These are phyloP conservation scores for Schizotus pectinicornis DNA, from an alignment of 2,888 invertebrate species.

Conservation along the genomic window DNA sequence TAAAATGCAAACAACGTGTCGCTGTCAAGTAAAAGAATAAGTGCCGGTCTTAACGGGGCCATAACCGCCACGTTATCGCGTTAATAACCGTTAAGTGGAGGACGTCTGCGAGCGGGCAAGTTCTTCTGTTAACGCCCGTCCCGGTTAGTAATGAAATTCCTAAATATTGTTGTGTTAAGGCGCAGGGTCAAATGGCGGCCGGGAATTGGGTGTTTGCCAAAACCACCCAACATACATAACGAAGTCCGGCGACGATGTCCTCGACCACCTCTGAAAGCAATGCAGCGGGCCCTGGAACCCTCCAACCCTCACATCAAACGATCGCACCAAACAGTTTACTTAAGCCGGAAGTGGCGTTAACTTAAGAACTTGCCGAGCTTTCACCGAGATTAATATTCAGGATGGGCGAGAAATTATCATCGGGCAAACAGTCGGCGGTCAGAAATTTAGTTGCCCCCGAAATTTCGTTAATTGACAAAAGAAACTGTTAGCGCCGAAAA, in stretches of 20 bases:
- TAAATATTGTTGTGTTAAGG: conserved; percentile 33
- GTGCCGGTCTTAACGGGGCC: conserved; percentile 8
- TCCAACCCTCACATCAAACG: too few species aligned
- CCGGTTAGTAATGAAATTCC: conserved; percentile 35
- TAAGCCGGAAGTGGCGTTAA: conserved; percentile 8
- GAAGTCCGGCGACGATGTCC: conserved; percentile 24
- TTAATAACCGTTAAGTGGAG: conserved; percentile 29
- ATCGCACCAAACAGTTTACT: background rate
- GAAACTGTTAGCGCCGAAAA: conserved; percentile 10
- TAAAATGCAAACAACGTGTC: too few species aligned
- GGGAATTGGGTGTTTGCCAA: conserved; percentile 40
- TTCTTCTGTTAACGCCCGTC: conserved; percentile 15
- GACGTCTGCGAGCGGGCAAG: conserved; percentile 4
- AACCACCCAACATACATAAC: conserved; percentile 34
- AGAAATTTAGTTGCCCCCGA: conserved; percentile 14
- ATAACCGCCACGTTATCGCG: conserved; percentile 19
- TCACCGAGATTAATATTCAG: conserved; percentile 12
- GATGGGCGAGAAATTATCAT: conserved; percentile 12
- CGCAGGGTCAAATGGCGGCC: conserved; percentile 28
- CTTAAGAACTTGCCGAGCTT: conserved; percentile 9
- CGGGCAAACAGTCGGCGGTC: conserved; percentile 10
- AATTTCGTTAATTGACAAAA: conserved; percentile 9
- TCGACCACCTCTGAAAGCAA: conserved; percentile 13
- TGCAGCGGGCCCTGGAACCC: background rate
- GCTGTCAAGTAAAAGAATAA: conserved; percentile 18